These are phyloP conservation scores for Diprion similis DNA, from an alignment of 1,140 invertebrate species.

Conservation along the genomic window DNA sequence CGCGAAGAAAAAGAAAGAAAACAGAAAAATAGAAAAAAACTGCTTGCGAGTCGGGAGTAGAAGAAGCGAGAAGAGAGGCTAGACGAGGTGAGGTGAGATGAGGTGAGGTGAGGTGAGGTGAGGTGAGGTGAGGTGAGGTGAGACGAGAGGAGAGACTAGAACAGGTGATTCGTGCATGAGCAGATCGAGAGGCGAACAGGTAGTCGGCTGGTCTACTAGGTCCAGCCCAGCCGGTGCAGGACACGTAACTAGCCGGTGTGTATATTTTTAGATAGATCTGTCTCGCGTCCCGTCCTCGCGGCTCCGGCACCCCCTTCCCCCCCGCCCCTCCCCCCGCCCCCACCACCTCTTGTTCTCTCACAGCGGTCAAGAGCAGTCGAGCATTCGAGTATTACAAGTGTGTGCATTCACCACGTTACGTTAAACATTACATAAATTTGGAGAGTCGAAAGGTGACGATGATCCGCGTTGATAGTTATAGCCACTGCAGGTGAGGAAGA, in stretches of 20 bases:
- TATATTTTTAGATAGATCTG: conserved; percentile 2
- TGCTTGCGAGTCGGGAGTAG: neutral
- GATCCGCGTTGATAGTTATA: too few relatives aligned
- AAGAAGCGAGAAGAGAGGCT: conserved; percentile 6
- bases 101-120: too few relatives aligned
- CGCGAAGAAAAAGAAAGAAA: too few relatives aligned
- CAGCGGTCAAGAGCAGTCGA: neutral
- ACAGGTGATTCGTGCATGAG: neutral
- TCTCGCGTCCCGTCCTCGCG: neutral
- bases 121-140: too few relatives aligned
- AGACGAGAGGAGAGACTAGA: neutral
- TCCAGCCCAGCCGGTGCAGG: neutral
- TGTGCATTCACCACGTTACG: too few relatives aligned
- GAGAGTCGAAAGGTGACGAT: too few relatives aligned
- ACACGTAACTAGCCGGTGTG: neutral
- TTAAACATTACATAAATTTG: too few relatives aligned
- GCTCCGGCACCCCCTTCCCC: too few relatives aligned
- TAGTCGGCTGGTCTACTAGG: neutral
- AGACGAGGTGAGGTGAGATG: neutral
- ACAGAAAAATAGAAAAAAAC: neutral
- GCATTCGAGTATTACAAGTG: neutral
- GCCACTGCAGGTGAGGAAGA: conserved; percentile 10
- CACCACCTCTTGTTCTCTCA: neutral
- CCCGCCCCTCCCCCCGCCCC: too few relatives aligned
- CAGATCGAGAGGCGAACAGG: neutral